Conservation (phyloP, 2,888 invertebrate genomes). For the Micoletzkya japonica region DNA sequence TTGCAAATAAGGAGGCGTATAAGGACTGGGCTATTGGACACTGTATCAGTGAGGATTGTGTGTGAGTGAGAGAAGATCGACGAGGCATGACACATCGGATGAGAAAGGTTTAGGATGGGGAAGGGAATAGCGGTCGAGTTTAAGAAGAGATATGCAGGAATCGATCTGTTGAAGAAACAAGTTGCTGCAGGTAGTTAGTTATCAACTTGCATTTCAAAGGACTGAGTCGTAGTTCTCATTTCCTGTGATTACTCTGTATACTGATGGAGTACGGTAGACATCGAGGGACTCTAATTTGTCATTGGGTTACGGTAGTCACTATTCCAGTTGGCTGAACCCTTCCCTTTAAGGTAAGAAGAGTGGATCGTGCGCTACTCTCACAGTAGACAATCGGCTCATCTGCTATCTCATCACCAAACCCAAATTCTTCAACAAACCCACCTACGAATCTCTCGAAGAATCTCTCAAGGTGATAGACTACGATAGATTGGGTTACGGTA, state of each 20-base stretch:
- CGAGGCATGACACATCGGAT: not conserved
- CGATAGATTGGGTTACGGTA: not conserved
- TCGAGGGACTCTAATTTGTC: too few relatives aligned
- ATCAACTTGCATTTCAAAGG: not conserved
- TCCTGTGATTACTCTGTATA: too few relatives aligned
- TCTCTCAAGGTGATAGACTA: conserved; percentile 48
- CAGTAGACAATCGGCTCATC: conserved; percentile 43
- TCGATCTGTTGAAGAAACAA: conserved; percentile 32
- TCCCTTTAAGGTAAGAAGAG: conserved; percentile 25
- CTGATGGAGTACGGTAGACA: too few relatives aligned
- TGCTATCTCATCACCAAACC: conserved; percentile 53
- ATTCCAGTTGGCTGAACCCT: not conserved
- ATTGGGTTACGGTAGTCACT: not conserved
- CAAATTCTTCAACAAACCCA: conserved; percentile 68
- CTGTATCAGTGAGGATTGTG: conserved; percentile 35
- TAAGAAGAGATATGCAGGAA: conserved; percentile 32
- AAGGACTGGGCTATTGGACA: conserved; percentile 32
- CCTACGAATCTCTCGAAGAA: conserved; percentile 56
- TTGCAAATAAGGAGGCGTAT: conserved; percentile 21
- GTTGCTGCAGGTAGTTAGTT: conserved; percentile 19
- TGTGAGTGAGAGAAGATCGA: conserved; percentile 11
- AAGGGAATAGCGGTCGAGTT: conserved; percentile 36
- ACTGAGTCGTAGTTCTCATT: too few relatives aligned
- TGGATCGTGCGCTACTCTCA: conserved; percentile 19
- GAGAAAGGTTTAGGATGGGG: conserved; percentile 29